A percentile compares a stretch with the other conserved stretches of the same genome.
phyloP scores from a whole-genome alignment of 1,140 invertebrate species.

The Myzus persicae region DNA sequence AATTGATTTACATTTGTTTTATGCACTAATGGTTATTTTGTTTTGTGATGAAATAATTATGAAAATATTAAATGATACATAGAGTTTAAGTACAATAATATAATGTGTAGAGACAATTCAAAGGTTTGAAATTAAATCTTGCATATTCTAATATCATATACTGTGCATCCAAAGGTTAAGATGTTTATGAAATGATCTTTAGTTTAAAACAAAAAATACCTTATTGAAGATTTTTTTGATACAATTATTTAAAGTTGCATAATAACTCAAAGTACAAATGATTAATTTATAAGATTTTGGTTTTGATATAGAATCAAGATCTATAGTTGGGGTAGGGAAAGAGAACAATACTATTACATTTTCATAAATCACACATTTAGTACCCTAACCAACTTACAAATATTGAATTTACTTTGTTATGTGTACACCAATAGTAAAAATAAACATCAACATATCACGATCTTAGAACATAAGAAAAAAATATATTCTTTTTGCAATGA shows the following conservation, averaged over 20 bases:
- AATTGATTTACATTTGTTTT: too few relatives aligned
- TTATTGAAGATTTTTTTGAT: neutral
- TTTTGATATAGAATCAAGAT: neutral
- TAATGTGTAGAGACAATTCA: neutral
- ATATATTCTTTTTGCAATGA: neutral
- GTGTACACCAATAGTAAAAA: neutral
- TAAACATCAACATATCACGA: neutral
- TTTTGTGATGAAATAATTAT: neutral
- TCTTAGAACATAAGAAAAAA: slow-evolving; percentile 36
- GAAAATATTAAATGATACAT: neutral
- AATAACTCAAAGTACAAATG: neutral
- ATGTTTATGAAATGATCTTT: neutral
- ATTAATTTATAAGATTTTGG: neutral
- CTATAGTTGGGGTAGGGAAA: neutral
- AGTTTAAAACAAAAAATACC: neutral
- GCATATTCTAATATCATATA: neutral
- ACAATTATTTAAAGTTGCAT: neutral
- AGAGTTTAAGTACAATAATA: neutral
- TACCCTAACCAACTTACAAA: neutral
- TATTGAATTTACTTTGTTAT: slow-evolving; percentile 11
- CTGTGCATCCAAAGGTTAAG: neutral
- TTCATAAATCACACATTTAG: neutral
- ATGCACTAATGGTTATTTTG: neutral
- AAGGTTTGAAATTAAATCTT: neutral
- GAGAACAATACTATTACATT: neutral